Evolutionary conservation across 1,140 invertebrate genomes (phyloP), one percentile per base, ranked within the genome.

Genomic region (Diuraphis noxia): DNA sequence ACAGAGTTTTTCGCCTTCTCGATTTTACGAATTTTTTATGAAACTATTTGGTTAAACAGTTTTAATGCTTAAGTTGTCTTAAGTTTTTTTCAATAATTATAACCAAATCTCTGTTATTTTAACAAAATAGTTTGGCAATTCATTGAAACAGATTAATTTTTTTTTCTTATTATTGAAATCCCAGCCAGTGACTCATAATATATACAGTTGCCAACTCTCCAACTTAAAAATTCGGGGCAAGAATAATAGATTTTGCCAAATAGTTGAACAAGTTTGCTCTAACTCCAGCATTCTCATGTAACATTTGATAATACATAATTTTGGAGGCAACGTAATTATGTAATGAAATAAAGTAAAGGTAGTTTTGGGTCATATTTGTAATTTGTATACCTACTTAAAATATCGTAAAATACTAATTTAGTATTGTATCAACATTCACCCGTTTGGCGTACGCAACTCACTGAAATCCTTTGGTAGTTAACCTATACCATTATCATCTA

Each of bases 141-240:
- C 36, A 25, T 40, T 38, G 36, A 19, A 86, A 40, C 19, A 38
- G 49, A 88, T 40, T 88, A 63, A 88, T 88, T 63, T 88, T 88
- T n/a, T 87, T 30, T 30, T 56, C 52, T 36, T 88, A 63, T 56
- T 56, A 87, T 56, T 87, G 46, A 87, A 87, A 87, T 88, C 86
- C 52, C 86, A 56, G 86, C 52, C 86, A 56, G 49, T 88, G 86
- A 88, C 86, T 88, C 86, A 88, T 88, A 63, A 13, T 36, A 46
- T 46, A 40, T n/a, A 30, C 17, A 38, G 36, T 17, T 88, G 86
- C 86, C 86, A 88, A 88, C 46, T 56, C 36, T 30, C 46, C 7
- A 25, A 38, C 49, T 87, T 52, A 6, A 87, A 41, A 88, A 63
- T 88, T 88, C n/a, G 49, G 38, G 86, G 21, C 86, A 40, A 63